Conservation (phyloP, 2,113 vertebrate species). For the Lates calcarifer region DNA sequence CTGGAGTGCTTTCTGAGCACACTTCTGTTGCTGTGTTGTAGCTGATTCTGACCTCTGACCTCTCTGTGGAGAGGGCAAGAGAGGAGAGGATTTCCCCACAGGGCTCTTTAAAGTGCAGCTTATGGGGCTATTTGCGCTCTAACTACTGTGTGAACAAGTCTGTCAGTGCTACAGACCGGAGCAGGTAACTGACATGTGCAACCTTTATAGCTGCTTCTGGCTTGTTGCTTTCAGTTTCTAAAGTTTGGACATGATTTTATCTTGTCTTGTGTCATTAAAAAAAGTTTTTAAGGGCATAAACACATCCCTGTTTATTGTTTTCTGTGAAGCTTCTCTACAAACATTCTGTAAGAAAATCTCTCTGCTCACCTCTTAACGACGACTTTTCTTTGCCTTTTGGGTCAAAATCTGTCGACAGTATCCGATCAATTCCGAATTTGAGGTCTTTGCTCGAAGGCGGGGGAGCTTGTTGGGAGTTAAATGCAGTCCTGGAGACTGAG, state of each 20-base stretch:
- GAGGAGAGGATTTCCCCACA: slow-evolving; percentile 39
- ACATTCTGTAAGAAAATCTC: slow-evolving; percentile 7
- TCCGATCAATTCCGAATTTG: slow-evolving; percentile 98
- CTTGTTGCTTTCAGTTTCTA: slow-evolving; percentile 38
- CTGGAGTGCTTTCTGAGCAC: slow-evolving; percentile 24
- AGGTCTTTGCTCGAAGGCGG: slow-evolving; percentile 96
- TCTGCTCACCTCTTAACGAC: slow-evolving; percentile 91
- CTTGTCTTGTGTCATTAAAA: not conserved
- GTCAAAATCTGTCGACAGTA: slow-evolving; percentile 96
- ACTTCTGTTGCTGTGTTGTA: slow-evolving; percentile 35
- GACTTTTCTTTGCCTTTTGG: slow-evolving; percentile 93
- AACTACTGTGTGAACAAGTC: slow-evolving; percentile 45
- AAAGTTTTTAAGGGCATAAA: not conserved
- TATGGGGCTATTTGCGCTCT: slow-evolving; percentile 25
- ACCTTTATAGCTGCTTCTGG: slow-evolving; percentile 12
- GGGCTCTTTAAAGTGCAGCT: slow-evolving; percentile 37
- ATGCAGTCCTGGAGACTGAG: slow-evolving; percentile 77
- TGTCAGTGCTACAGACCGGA: slow-evolving; percentile 29
- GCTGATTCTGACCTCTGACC: slow-evolving; percentile 70
- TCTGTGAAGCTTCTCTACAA: not conserved
- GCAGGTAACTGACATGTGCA: slow-evolving; percentile 15
- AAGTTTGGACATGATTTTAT: slow-evolving; percentile 19
- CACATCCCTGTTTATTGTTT: not conserved
- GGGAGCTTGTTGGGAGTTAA: slow-evolving; percentile 85
- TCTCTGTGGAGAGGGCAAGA: slow-evolving; percentile 51